Evolutionary conservation across 2,888 invertebrate genomes (phyloP).

Genomic region (Amiota communis): DNA sequence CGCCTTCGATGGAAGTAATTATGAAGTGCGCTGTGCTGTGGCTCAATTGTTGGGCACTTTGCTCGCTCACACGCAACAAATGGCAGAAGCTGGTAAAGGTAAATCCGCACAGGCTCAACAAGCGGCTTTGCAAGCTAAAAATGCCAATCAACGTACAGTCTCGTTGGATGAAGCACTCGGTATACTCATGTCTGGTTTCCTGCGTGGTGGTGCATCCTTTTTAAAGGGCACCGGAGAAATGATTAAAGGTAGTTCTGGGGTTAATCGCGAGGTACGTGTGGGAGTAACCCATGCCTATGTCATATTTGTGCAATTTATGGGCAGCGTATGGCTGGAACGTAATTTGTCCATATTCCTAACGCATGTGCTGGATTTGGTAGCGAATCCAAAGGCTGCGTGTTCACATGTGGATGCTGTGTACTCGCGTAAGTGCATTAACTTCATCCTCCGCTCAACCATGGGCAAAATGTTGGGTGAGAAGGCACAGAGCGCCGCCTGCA

Average conservation of each 20-base stretch:
- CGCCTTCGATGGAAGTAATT: conserved; percentile 92
- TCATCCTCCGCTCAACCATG: conserved; percentile 91
- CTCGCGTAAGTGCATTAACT: conserved; percentile 97
- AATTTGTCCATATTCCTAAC: conserved; percentile 89
- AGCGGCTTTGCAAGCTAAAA: conserved; percentile 54
- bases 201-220: conserved; percentile 94
- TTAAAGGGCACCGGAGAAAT: conserved; percentile 95
- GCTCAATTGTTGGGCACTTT: conserved; percentile 90
- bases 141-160: conserved; percentile 74
- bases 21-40: conserved; percentile 92
- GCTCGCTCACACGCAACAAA: conserved; percentile 81
- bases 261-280: conserved; percentile 95
- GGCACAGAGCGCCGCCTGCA: conserved; percentile 95
- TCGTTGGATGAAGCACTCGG: conserved; percentile 93
- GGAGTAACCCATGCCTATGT: conserved; percentile 99
- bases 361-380: conserved; percentile 93
- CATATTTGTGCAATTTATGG: conserved; percentile 93
- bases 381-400: conserved; percentile 95
- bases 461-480: conserved; percentile 97
- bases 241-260: conserved; percentile 93
- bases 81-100: conserved; percentile 74
- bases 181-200: conserved; percentile 93
- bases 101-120: conserved; percentile 55
- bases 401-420: conserved; percentile 98
- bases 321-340: conserved; percentile 94